phyloP scores from a whole-genome alignment of 2,888 invertebrate genomes.

The Rotaria magnacalcarata region DNA sequence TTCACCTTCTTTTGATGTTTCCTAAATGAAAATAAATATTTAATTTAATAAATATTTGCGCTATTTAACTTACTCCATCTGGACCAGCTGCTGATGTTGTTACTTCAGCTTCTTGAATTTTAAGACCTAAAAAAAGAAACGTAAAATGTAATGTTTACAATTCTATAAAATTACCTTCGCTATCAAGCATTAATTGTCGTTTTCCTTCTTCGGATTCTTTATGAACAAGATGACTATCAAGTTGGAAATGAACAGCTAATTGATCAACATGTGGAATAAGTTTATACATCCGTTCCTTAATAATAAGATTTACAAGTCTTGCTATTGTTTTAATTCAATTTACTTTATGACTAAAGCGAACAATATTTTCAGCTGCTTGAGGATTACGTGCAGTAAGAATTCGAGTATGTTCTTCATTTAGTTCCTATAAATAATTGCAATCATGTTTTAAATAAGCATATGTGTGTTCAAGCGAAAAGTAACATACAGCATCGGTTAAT shows the following conservation, averaged over 20 bases:
- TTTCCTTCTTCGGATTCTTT: slow-evolving; percentile 59
- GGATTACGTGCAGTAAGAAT: slow-evolving; percentile 73
- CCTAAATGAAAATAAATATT: neutral
- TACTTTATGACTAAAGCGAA: slow-evolving; percentile 75
- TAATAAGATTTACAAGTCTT: neutral
- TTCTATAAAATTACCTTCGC: neutral
- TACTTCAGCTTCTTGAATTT: neutral
- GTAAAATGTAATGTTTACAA: too few relatives aligned
- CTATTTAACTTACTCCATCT: neutral
- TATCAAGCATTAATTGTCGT: slow-evolving; percentile 50
- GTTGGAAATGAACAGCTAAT: slow-evolving; percentile 58
- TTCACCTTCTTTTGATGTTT: neutral
- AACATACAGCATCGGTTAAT: slow-evolving; percentile 53
- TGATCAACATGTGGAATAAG: slow-evolving; percentile 58
- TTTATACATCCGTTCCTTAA: slow-evolving; percentile 56
- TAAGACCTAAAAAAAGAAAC: neutral
- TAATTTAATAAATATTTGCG: neutral
- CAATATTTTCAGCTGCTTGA: slow-evolving; percentile 71
- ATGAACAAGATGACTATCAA: slow-evolving; percentile 59
- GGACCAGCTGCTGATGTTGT: neutral
- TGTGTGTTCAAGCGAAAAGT: neutral
- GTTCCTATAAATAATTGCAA: slow-evolving; percentile 64
- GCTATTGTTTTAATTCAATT: slow-evolving; percentile 50
- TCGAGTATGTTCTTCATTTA: slow-evolving; percentile 74
- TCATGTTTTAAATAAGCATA: neutral